Base-by-base conservation (phyloP, 2,113 vertebrate genomes). In the Coracopsis vasa region DNA sequence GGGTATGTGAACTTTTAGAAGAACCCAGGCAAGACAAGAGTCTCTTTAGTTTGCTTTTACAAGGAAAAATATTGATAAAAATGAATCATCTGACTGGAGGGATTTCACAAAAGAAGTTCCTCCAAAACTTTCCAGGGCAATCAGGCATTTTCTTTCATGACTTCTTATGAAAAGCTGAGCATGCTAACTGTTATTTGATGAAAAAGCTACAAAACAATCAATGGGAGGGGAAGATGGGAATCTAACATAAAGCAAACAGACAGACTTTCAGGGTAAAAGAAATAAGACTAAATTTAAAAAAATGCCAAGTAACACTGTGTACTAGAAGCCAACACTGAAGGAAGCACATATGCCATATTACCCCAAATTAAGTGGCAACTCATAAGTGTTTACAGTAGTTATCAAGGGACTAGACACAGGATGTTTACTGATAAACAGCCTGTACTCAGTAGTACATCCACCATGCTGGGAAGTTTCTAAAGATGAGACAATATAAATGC, bases 1-100 rank as follows among this genome's bases (percentile, higher is more conserved):
- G 71, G 91, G 29, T 53, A 88, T 94, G 88, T 71, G 86, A 86
- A 81, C 86, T 92, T 93, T 78, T 70, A 60, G 83, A 96, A 79
- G 75, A 94, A 92, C 50, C 90, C 72, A 92, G 69, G 67, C 3
- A 0, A 90, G 67, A 83, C 44, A 21, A n/a, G 45, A 64, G 70
- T 12, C 70, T 88, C 71, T 61, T 56, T 7, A 47, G 64, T 42
- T 73, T 92, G 47, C 45, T 94, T 90, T 70, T 62, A 78, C 16
- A 78, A 74, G 29, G 37, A 78, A 84, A 73, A 61, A 24, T 35
- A 6, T 18, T n/a, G 1, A 13, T 19, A n/a, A 42, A 72, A 17
- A 50, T 45, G n/a, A 56, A 72, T n/a, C 31, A 65, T 62, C 50
- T 74, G 50, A 81, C 50, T 48, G 54, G 35, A 85, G 7, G 45